Evolutionary conservation across 2,888 invertebrate species (phyloP).

Genomic region (Liposcelis brunnea): DNA sequence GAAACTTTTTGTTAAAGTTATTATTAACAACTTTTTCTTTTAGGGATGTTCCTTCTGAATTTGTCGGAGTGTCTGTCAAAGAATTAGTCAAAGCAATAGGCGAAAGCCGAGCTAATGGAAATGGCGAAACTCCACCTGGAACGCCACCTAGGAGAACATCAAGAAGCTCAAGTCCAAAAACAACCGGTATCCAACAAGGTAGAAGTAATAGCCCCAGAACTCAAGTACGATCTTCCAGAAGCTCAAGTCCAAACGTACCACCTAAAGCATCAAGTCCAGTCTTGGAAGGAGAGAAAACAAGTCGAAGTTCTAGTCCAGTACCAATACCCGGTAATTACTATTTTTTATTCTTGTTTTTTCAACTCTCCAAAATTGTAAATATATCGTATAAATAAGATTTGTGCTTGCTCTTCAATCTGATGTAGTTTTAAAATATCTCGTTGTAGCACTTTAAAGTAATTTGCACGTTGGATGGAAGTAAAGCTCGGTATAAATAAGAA

Average conservation of each 20-base stretch:
- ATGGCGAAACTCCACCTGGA: slow-evolving; percentile 52
- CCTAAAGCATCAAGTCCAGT: background rate
- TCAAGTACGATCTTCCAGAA: slow-evolving; percentile 16
- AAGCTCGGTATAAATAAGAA: no score
- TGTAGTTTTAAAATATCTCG: background rate
- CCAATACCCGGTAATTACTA: slow-evolving; percentile 35
- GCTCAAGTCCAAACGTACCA: slow-evolving; percentile 19
- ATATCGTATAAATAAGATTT: slow-evolving; percentile 1
- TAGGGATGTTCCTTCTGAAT: slow-evolving; percentile 29
- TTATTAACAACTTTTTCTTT: background rate
- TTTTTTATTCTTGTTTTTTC: background rate
- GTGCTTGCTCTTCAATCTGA: background rate
- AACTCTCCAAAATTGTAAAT: slow-evolving; percentile 4
- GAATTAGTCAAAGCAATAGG: slow-evolving; percentile 57
- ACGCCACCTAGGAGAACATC: slow-evolving; percentile 41
- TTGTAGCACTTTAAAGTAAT: background rate
- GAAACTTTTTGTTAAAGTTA: no score
- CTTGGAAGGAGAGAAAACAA: slow-evolving; percentile 19
- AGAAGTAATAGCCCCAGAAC: background rate
- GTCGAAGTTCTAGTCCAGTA: slow-evolving; percentile 41
- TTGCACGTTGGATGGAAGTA: no score
- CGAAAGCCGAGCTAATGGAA: slow-evolving; percentile 60
- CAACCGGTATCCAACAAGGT: slow-evolving; percentile 19
- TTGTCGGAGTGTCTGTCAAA: slow-evolving; percentile 48
- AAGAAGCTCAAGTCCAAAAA: slow-evolving; percentile 33